phyloP scores from a whole-genome alignment of 2,797 vertebrate genomes.

The Chromis chromis region DNA sequence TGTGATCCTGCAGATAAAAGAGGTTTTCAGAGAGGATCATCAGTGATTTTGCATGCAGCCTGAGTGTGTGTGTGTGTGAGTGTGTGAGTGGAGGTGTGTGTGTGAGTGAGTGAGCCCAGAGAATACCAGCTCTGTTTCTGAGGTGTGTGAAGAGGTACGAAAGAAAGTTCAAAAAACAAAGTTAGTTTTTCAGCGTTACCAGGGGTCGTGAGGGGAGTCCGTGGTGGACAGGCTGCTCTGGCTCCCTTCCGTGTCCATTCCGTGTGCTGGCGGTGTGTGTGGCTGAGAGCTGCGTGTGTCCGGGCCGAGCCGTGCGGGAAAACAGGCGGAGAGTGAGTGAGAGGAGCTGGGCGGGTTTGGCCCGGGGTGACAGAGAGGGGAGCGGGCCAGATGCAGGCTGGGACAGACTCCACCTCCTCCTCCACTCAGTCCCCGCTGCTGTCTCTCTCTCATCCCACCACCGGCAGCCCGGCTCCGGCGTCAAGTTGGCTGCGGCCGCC shows the following conservation, averaged over 20 bases:
- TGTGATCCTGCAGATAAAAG: not conserved
- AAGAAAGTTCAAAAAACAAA: constrained; percentile 48
- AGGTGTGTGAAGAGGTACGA: constrained; percentile 30
- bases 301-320: constrained; percentile 81
- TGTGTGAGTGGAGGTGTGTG: constrained; percentile 45
- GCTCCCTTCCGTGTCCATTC: constrained; percentile 98
- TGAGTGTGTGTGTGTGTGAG: constrained; percentile 46
- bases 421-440: constrained; percentile 40
- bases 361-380: constrained; percentile 84
- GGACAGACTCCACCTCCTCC: constrained; percentile 85
- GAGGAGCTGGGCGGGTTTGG: constrained; percentile 81
- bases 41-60: constrained; percentile 43
- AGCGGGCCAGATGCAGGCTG: constrained; percentile 84
- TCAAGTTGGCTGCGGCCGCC: accelerated
- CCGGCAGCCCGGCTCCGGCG: constrained; percentile 18
- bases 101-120: constrained; percentile 29
- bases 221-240: constrained; percentile 94
- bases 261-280: constrained; percentile 71
- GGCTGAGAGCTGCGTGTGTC: constrained; percentile 68
- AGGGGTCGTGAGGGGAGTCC: constrained; percentile 98
- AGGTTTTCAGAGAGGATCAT: constrained; percentile 25
- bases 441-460: constrained; percentile 61
- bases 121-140: constrained; percentile 63
- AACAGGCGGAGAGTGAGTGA: constrained; percentile 81
- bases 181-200: constrained; percentile 81